Percentiles rank a stretch among this genome's conserved stretches.
phyloP scores from a whole-genome alignment of 2,797 vertebrate species.

The Micromesistius poutassou region DNA sequence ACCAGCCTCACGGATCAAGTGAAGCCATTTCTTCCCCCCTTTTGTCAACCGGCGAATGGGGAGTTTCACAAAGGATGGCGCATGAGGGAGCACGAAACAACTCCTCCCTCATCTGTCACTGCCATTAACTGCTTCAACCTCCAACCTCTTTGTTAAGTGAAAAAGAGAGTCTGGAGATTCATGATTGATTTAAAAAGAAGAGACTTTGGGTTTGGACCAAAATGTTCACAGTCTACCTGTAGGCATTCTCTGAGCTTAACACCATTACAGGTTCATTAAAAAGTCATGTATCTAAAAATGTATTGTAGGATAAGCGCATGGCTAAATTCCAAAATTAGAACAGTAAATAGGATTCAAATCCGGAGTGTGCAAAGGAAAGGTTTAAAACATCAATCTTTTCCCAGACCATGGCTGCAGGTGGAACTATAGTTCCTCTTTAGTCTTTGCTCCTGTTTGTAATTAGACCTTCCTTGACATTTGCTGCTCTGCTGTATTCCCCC shows the following conservation, averaged over 20 bases:
- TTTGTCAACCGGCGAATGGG: conserved; percentile 36
- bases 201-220: background rate
- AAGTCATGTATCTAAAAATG: background rate
- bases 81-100: no score
- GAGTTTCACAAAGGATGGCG: background rate
- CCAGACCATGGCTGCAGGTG: background rate
- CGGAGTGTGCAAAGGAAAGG: background rate
- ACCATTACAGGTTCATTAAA: background rate
- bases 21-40: conserved; percentile 31
- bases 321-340: background rate
- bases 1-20: conserved; percentile 25
- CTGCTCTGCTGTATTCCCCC: background rate
- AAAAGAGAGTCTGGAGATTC: no score
- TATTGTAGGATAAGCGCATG: background rate
- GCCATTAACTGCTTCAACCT: no score
- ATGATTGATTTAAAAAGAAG: no score
- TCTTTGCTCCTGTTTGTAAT: background rate
- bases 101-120: no score
- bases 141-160: no score
- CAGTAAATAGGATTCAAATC: background rate
- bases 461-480: conserved; percentile 1
- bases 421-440: background rate
- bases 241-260: background rate
- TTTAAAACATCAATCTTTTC: background rate
- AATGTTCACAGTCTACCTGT: background rate